Evolutionary conservation across 1,140 invertebrate species (phyloP), one percentile per base, ranked within the genome.

Genomic region (Eupeodes corollae): DNA sequence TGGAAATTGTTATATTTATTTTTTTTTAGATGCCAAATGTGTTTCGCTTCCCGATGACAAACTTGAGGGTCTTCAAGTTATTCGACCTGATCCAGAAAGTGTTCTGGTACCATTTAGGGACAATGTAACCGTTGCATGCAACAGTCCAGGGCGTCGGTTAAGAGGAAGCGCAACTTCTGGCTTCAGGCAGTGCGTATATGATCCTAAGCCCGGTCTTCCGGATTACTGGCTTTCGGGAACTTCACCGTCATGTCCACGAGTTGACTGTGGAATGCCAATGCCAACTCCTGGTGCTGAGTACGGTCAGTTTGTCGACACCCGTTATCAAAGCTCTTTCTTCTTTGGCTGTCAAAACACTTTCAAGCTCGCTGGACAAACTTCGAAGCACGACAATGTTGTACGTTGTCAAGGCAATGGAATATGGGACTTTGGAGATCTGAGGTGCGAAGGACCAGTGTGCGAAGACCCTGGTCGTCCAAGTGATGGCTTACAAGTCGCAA

Each of bases 331-430:
- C 21, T 91, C 83, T 1, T 97, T 96, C 72, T 91, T 89, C 75
- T 97, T 98, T 63, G 89, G 89, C 32, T 98, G 94, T 65, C 90
- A 96, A 72, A 88, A 94, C 59, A 95, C 92, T 0, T 96, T 96
- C 63, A 91, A 89, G 59, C 68, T 96, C 18, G 91, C 90, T 21
- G 92, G 93, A 5, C 89, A 94, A 73, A 92, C 88, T 1, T 86
- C 80, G 32, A 83, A 83, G 54, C 86, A 91, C 54, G 91, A 97
- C 57, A 92, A 93, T 61, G 83, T 92, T 15, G 91, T 97, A 0
- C 79, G 77, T 44, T 98, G 93, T 70, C 84, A 88, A 72, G 82
- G 82, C 2, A 91, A 92, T 63, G 90, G 88, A 8, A 83, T 90
- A 43, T 98, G 94, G 94, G 94, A 98, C 71, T 95, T 97, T 70